Evolutionary conservation across 1,140 invertebrate species (phyloP), one percentile per base, ranked within the genome.

Genomic region (Pachypeltis micranthus): DNA sequence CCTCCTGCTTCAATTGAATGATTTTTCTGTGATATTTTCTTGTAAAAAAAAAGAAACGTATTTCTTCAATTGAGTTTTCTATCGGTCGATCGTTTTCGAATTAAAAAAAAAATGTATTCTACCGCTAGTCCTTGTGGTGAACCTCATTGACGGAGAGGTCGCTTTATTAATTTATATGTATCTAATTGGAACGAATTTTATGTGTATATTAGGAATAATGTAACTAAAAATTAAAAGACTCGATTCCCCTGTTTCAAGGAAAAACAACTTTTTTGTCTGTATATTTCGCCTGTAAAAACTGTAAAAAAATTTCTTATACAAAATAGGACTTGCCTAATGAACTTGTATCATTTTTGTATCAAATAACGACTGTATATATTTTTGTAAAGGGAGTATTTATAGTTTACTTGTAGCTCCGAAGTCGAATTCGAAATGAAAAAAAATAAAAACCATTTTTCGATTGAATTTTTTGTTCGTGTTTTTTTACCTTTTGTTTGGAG

Each of bases 321-420:
- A n/a, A n/a, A 27, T 28, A 29, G 26, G 16, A 29, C 24, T 47
- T 59, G 26, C 29, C 57, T 59, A 59, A 27, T 31, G 28, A 27
- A 51, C 57, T 59, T 59, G 57, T 59, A 59, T 59, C 26, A 59
- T 59, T 59, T 59, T 59, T 59, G 57, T 59, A 59, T 59, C 27
- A 31, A 59, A 59, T 59, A 59, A 59, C 57, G 57, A 59, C 29
- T 59, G 57, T 59, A 31, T 59, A 59, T 59, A 59, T 59, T 59
- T 59, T 59, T 59, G 57, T 59, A 59, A 59, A 59, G 57, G 29
- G 31, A 59, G 26, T 59, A 59, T 59, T 59, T 59, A 59, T 59
- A 59, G 57, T 59, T 31, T 59, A 29, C 26, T 59, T 59, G 57
- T 59, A 59, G 57, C 57, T 29, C n/a, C 57, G 57, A 23, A 26